Base-by-base conservation (phyloP, 1,140 invertebrate genomes). In the Eumeta japonica region DNA sequence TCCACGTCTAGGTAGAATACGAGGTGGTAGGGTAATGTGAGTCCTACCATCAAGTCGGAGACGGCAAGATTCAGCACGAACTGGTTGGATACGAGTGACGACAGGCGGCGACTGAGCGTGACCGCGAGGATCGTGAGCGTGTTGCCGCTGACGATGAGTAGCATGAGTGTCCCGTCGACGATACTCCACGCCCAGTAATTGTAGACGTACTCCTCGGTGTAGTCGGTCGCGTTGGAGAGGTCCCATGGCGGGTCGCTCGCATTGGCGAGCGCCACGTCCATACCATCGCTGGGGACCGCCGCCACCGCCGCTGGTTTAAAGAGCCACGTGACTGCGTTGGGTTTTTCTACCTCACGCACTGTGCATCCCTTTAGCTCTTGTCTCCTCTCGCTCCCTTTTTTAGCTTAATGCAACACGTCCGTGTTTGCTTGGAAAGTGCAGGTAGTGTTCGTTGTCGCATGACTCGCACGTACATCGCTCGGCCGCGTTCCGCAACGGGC, bases 61-160 rank as follows among this genome's bases (percentile, higher is more conserved):
- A 88, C 72, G 10, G 86, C 86, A 37, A 89, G 61, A 48, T 84
- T 87, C 16, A 87, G 67, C 27, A 89, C 82, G 62, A 88, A 88
- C 34, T 85, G 78, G 68, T 88, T 88, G 16, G 84, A 85, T 2
- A 82, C 77, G 16, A 85, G 58, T 24, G 72, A 80, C 3, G 82
- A 81, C 1, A 87, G 66, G 20, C 81, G 79, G 16, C 83, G 77
- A 50, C 82, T 84, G 38, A 82, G 68, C 31, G 79, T 77, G 3
- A 89, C 81, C 0, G 86, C 86, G 35, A 83, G 67, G 37, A 89
- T 83, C 17, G 86, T 88, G 9, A 88, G 71, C 10, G 83, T 77
- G 55, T 89, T 89, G 1, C 86, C 86, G 35, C 77, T 76, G 5
- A 88, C 48, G 35, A 87, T 87, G 12, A 80, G 55, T 7, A 82